A percentile compares a stretch with the other conserved stretches of the same genome.
Conservation (phyloP, 1,140 invertebrate species). For the Gryllus bimaculatus region DNA sequence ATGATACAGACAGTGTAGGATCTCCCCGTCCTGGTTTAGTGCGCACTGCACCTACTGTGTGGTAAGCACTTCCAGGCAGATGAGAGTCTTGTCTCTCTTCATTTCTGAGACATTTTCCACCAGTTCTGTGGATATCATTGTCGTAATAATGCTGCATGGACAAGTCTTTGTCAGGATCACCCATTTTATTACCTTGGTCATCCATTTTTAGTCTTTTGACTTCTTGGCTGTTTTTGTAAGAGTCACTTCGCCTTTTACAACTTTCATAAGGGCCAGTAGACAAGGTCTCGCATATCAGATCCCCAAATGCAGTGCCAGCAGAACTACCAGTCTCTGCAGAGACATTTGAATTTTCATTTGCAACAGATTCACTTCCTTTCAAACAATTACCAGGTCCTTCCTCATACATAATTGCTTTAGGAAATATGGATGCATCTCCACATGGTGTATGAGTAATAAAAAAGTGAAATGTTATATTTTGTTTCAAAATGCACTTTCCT, state of each 20-base stretch:
- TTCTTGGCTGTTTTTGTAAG: not conserved
- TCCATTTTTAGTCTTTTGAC: not conserved
- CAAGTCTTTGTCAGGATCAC: not conserved
- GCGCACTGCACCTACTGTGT: conserved; percentile 60
- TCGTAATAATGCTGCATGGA: conserved; percentile 1
- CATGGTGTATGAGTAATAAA: conserved; percentile 82
- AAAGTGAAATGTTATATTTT: conserved; percentile 68
- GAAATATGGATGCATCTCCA: conserved; percentile 88
- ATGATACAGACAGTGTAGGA: conserved; percentile 79
- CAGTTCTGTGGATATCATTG: conserved; percentile 68
- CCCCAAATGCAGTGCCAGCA: not conserved
- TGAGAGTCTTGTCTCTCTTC: conserved; percentile 44
- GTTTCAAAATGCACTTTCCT: conserved; percentile 37
- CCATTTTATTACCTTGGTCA: not conserved
- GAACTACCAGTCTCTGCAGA: not conserved
- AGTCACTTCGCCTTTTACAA: not conserved
- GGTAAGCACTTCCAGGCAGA: conserved; percentile 51
- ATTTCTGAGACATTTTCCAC: conserved; percentile 68
- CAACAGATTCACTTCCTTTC: not conserved
- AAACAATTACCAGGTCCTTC: not conserved
- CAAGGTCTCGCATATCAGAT: not conserved
- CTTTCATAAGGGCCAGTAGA: not conserved
- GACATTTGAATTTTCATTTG: not conserved
- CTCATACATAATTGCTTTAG: conserved; percentile 33
- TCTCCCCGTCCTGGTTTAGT: conserved; percentile 90